Evolutionary conservation across 2,797 vertebrate genomes (phyloP).

Genomic region (Rhabdophis nuchalis): DNA sequence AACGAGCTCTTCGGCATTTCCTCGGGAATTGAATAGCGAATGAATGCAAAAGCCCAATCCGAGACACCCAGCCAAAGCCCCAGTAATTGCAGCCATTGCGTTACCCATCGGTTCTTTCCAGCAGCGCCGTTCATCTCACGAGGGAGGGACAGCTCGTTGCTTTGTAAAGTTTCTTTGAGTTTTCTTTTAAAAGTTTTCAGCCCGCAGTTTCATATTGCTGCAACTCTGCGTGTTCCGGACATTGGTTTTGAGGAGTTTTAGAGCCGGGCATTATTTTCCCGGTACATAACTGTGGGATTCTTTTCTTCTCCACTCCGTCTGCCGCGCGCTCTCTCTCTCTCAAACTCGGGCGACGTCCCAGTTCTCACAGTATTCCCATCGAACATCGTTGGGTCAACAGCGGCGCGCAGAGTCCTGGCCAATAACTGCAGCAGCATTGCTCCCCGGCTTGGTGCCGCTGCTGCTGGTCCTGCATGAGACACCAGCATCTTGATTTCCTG

Average conservation of each 20-base stretch:
- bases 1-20: slow-evolving; percentile 78
- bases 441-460: neutral
- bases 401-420: slow-evolving; percentile 76
- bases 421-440: slow-evolving; percentile 72
- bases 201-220: slow-evolving; percentile 61
- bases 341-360: slow-evolving; percentile 56
- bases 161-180: neutral
- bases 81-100: slow-evolving; percentile 76
- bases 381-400: slow-evolving; percentile 75
- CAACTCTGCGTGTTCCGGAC: slow-evolving; percentile 50
- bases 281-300: neutral
- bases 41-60: slow-evolving; percentile 66
- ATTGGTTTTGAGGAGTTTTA: slow-evolving; percentile 42
- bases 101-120: slow-evolving; percentile 55
- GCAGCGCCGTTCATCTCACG: slow-evolving; percentile 70
- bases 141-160: slow-evolving; percentile 41
- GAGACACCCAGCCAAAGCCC: slow-evolving; percentile 69
- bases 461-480: neutral
- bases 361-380: slow-evolving; percentile 66
- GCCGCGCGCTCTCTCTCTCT: slow-evolving; percentile 44
- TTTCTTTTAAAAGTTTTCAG: slow-evolving; percentile 61
- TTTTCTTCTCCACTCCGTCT: slow-evolving; percentile 8
- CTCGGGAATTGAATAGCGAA: slow-evolving; percentile 84
- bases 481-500: neutral
- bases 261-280: slow-evolving; percentile 67